Base-by-base conservation (phyloP, 2,113 vertebrate species). In the Dissostichus mawsoni region DNA sequence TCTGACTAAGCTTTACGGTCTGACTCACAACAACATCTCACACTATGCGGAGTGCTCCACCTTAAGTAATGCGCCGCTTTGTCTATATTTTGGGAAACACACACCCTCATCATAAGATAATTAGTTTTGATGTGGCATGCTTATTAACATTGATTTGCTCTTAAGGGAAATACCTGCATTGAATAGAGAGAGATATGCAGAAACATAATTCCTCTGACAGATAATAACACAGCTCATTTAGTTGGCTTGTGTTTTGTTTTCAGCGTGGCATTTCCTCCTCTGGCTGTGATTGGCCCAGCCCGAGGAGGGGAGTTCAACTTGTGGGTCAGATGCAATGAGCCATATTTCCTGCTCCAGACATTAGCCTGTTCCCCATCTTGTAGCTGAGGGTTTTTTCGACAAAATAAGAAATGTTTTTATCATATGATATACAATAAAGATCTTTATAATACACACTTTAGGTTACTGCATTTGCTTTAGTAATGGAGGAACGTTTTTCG, bases 191-290 rank as follows among this genome's bases (percentile, higher is more conserved):
- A 56, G 18, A 8, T 69, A 59, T 55, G 18, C 12, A 23, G 66
- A 53, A 51, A 62, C 41, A 45, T 69, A 29, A 59, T 53, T 82
- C 44, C n/a, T 79, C 14, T 65, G 14, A 23, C 41, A n/a, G 66
- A 79, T 77, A 65, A 67, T 72, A 29, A 61, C 58, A n/a, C 18
- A 55, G 53, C 44, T 51, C 45, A 20, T 63, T 74, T 68, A 51
- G 45, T 65, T 55, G 45, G 47, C 20, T 33, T 68, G 48, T 61
- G 20, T 81, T 16, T 77, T 71, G 51, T 80, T 82, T 82, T 89
- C 72, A 69, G 58, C 7, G 1, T 64, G 65, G 72, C 44, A 85
- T 92, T 90, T 89, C 66, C 76, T 82, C 20, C 33, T 36, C 14
- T 0, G 11, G 36, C 52, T 74, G 52, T 48, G 52, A 69, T 61